Percentiles rank a stretch among this genome's conserved stretches.
Evolutionary conservation across 2,888 invertebrate genomes (phyloP).

Genomic region (Dynastes grantii): DNA sequence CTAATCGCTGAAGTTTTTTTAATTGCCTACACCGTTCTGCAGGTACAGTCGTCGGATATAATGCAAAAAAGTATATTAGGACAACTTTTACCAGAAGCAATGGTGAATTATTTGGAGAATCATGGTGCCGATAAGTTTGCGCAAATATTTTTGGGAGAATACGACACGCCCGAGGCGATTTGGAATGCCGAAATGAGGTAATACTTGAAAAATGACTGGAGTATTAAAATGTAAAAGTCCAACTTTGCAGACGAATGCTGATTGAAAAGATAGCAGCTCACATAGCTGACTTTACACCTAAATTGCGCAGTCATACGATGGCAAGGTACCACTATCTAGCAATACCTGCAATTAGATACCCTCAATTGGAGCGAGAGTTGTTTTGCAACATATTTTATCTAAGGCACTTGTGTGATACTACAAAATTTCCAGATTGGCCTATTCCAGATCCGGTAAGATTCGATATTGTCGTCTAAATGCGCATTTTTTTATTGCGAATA

Average conservation of each 20-base stretch:
- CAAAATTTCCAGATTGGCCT: conserved; percentile 96
- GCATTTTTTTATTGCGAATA: conserved; percentile 17
- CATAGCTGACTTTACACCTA: conserved; percentile 97
- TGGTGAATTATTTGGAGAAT: conserved; percentile 99
- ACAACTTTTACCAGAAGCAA: conserved; percentile 96
- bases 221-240: background rate
- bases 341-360: conserved; percentile 93
- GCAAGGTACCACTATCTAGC: conserved; percentile 96
- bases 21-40: conserved; percentile 15
- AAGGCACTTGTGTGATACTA: conserved; percentile 93
- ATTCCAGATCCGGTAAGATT: conserved; percentile 91
- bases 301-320: conserved; percentile 94
- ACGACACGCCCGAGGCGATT: conserved; percentile 99
- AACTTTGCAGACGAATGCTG: conserved; percentile 82
- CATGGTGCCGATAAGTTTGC: conserved; percentile 99
- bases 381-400: conserved; percentile 99
- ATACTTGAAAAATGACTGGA: conserved; percentile 14
- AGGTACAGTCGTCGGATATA: conserved; percentile 79
- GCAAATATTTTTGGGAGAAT: conserved; percentile 97
- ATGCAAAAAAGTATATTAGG: conserved; percentile 95
- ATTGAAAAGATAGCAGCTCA: conserved; percentile 98
- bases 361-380: conserved; percentile 94
- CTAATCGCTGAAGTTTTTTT: background rate
- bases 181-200: conserved; percentile 98
- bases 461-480: background rate